Evolutionary conservation across 2,888 invertebrate species (phyloP).

Genomic region (Nasonovia ribisnigri): DNA sequence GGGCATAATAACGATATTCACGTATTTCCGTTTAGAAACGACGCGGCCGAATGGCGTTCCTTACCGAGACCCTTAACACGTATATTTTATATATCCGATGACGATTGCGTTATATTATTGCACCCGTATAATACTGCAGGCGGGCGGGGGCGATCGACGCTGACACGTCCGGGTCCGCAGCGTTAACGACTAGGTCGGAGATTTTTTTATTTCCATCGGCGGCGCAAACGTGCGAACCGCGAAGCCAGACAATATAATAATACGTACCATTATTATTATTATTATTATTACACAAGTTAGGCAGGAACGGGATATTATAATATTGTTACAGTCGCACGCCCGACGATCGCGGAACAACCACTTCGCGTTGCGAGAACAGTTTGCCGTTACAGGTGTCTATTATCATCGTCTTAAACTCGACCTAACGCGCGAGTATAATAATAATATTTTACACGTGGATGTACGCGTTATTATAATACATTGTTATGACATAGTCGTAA

Average conservation of each 20-base stretch:
- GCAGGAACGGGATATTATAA: background rate
- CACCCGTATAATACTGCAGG: background rate
- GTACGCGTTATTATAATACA: background rate
- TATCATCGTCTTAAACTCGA: background rate
- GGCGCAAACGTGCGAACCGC: background rate
- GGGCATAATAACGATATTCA: background rate
- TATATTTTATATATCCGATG: background rate
- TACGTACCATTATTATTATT: background rate
- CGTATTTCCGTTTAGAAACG: slow-evolving; percentile 3
- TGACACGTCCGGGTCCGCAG: background rate
- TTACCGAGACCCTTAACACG: background rate
- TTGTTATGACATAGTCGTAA: background rate
- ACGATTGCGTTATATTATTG: background rate
- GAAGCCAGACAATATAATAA: background rate
- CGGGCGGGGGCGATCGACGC: background rate
- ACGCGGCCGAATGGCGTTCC: background rate
- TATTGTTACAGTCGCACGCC: background rate
- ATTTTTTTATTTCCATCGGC: background rate
- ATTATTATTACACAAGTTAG: background rate
- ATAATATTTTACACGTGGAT: background rate
- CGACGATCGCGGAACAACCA: background rate
- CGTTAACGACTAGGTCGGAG: background rate
- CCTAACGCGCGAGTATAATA: background rate
- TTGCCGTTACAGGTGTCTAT: background rate
- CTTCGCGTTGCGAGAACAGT: no score